phyloP scores from a whole-genome alignment of 2,888 invertebrate genomes.

The Brenthis hecate region DNA sequence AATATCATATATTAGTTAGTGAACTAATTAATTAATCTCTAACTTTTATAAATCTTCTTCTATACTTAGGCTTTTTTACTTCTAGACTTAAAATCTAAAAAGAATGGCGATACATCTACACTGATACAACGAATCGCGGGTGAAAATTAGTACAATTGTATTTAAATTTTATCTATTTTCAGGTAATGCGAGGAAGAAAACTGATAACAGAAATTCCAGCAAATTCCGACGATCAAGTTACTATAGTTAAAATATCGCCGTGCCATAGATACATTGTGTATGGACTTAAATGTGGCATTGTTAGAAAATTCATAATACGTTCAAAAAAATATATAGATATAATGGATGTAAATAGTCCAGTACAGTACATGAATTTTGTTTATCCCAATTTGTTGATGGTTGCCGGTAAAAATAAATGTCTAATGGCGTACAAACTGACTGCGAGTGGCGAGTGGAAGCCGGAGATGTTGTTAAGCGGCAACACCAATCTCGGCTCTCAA shows the following conservation, averaged over 20 bases:
- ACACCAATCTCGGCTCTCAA: constrained; percentile 69
- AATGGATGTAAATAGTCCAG: constrained; percentile 68
- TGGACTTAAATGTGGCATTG: constrained; percentile 68
- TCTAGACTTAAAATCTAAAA: no score
- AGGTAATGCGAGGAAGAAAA: constrained; percentile 75
- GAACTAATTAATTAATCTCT: no score
- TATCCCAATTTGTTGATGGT: constrained; percentile 63
- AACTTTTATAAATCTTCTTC: no score
- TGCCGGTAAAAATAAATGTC: constrained; percentile 64
- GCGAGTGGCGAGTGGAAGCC: constrained; percentile 60
- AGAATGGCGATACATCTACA: no score
- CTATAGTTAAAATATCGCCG: constrained; percentile 71
- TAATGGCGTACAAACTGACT: constrained; percentile 66
- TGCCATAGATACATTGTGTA: constrained; percentile 79
- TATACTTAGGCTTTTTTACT: no score
- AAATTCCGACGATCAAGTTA: constrained; percentile 69
- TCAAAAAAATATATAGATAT: constrained; percentile 61
- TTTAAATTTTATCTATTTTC: constrained; percentile 27
- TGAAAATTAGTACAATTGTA: background rate
- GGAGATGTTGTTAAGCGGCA: constrained; percentile 69
- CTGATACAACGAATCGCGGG: no score
- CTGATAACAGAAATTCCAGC: constrained; percentile 70
- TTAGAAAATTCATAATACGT: constrained; percentile 68
- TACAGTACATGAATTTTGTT: constrained; percentile 68
- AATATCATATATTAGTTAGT: no score